Evolutionary conservation across 2,888 invertebrate genomes (phyloP).

Genomic region (Xestobium rufovillosum): DNA sequence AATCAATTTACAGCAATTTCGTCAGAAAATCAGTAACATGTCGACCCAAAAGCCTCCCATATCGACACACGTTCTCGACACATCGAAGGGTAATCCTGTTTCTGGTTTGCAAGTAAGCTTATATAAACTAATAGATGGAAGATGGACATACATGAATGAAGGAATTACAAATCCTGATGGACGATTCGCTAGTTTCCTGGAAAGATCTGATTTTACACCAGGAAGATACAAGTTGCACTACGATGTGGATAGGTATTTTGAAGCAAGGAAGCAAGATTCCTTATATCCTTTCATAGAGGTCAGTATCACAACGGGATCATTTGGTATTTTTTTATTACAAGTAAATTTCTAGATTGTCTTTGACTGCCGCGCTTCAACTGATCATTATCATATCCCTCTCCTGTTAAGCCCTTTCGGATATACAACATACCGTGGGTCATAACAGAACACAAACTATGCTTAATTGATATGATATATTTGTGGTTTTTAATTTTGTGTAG

Average conservation of each 20-base stretch:
- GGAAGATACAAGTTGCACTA: conserved; percentile 71
- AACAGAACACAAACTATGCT: too few species aligned
- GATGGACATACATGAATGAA: conserved; percentile 62
- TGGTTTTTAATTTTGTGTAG: too few species aligned
- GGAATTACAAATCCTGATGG: conserved; percentile 60
- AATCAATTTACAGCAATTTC: conserved; percentile 21
- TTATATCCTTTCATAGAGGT: conserved; percentile 75
- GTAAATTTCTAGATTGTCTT: conserved; percentile 55
- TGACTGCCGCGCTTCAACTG: conserved; percentile 52
- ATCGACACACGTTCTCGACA: conserved; percentile 70
- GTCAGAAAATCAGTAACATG: conserved; percentile 18
- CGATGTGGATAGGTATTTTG: conserved; percentile 65
- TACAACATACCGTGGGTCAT: conserved; percentile 67
- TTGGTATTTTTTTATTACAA: conserved; percentile 1
- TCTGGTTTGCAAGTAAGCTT: conserved; percentile 59
- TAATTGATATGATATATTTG: too few species aligned
- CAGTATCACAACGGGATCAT: conserved; percentile 21
- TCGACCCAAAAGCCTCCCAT: conserved; percentile 50
- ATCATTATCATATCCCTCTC: conserved; percentile 70
- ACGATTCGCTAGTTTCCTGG: conserved; percentile 55
- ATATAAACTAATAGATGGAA: conserved; percentile 55
- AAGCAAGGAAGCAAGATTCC: conserved; percentile 50
- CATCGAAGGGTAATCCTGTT: conserved; percentile 60
- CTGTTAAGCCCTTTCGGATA: conserved; percentile 70
- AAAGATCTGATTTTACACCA: conserved; percentile 50